These are phyloP conservation scores for Aurelia sp. DNA, from an alignment of 30 jellyfish, hydroid and myxozoan species.

Conservation along the genomic window DNA sequence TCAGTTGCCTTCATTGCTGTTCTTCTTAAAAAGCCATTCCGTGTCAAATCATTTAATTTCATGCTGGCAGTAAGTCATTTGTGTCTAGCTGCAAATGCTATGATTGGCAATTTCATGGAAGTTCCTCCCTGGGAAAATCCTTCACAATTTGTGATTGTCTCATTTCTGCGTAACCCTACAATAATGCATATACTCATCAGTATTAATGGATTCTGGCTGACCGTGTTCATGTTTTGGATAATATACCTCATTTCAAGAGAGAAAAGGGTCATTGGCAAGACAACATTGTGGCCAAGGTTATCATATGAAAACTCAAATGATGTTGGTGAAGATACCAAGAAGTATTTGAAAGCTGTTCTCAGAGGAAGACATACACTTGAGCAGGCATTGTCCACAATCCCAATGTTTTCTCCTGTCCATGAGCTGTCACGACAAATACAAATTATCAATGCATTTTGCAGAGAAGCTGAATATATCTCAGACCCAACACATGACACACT, in stretches of 20 bases:
- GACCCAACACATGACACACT: constrained; percentile 97
- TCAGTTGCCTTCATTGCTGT: constrained; percentile 64
- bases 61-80: constrained; percentile 73
- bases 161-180: constrained; percentile 90
- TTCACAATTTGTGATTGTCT: constrained; percentile 79
- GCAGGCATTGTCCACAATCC: constrained; percentile 79
- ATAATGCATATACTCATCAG: constrained; percentile 77
- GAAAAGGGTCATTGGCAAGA: constrained; percentile 58
- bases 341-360: constrained; percentile 85
- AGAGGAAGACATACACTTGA: constrained; percentile 90
- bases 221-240: constrained; percentile 69
- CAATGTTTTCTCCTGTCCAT: constrained; percentile 94
- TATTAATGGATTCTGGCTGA: constrained; percentile 77
- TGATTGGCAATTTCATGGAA: constrained; percentile 86
- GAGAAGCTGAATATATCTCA: constrained; percentile 90
- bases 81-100: constrained; percentile 73
- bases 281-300: constrained; percentile 87
- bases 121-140: constrained; percentile 98
- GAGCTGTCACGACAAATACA: constrained; percentile 90
- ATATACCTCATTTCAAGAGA: constrained; percentile 65
- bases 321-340: constrained; percentile 86
- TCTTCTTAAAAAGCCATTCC: constrained; percentile 75
- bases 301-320: constrained; percentile 81
- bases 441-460: constrained; percentile 90
- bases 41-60: constrained; percentile 84